Percentiles rank a stretch among this genome's conserved stretches.
phyloP scores from a whole-genome alignment of 2,888 invertebrate species.

The Ormia ochracea region DNA sequence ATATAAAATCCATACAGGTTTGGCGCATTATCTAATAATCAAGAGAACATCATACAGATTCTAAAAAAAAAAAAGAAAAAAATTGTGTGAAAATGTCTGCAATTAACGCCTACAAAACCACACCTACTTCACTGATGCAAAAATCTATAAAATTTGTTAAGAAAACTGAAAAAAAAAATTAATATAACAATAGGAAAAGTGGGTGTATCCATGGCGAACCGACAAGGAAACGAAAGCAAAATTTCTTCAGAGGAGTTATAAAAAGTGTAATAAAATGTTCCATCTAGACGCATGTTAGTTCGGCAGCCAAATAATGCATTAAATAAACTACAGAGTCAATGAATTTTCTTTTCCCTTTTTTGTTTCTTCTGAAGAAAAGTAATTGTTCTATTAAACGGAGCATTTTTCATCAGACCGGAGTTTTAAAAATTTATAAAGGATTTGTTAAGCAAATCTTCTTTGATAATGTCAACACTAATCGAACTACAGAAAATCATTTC shows the following conservation, averaged over 20 bases:
- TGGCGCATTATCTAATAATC: slow-evolving; percentile 1
- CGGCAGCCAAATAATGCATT: slow-evolving; percentile 2
- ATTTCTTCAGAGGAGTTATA: not conserved
- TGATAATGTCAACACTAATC: slow-evolving; percentile 64
- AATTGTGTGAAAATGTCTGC: slow-evolving; percentile 63
- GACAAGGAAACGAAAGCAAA: slow-evolving; percentile 39
- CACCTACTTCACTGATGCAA: slow-evolving; percentile 61
- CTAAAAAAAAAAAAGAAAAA: not conserved
- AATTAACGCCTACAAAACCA: slow-evolving; percentile 65
- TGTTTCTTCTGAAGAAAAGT: slow-evolving; percentile 1
- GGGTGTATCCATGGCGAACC: slow-evolving; percentile 68
- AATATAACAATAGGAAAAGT: slow-evolving; percentile 52
- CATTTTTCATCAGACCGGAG: not conserved
- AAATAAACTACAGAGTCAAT: not conserved
- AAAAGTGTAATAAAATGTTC: slow-evolving; percentile 1
- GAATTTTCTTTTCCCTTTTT: not conserved
- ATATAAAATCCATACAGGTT: slow-evolving; percentile 5
- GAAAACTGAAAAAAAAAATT: slow-evolving; percentile 5
- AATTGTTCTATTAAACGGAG: no score
- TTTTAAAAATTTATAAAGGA: slow-evolving; percentile 17
- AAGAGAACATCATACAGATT: slow-evolving; percentile 23
- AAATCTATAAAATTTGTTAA: not conserved
- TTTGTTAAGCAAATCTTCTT: slow-evolving; percentile 51
- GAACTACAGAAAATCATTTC: slow-evolving; percentile 27
- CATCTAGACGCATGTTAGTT: not conserved